Evolutionary conservation across 2,113 vertebrate genomes (phyloP), one percentile per base, ranked within the genome.

Genomic region (Nasalis larvatus): DNA sequence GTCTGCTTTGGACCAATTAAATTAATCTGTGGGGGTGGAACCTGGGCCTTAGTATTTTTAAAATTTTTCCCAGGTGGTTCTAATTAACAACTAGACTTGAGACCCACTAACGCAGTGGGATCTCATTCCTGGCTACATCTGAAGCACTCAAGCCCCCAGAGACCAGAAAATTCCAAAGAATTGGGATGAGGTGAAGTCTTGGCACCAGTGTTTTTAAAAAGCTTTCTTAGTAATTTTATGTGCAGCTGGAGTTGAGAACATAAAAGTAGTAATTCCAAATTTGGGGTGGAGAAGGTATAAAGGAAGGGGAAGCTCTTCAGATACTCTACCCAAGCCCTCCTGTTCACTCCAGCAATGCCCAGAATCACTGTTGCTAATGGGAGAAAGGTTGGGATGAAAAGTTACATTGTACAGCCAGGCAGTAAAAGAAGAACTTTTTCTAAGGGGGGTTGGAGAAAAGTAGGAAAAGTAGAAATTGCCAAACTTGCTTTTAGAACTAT

Each of bases 401-500:
- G 45, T 32, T 21, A 40, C 8, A 4, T 9, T 30, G 60, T 86
- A 74, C 56, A 68, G 16, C 37, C 17, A 58, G 60, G 42, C 16
- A 89, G 60, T 66, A 71, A 83, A 40, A 16, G 68, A 49, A 52
- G 52, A 49, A 49, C 8, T 42, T 58, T 63, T 83, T 66, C 47
- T 71, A n/a, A 69, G 20, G 58, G 54, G 54, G 40, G 35, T 0
- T 18, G 47, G 40, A 77, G 42, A 86, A 97, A 97, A 89, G 73
- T 12, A 96, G n/a, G 68, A 73, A 97, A 12, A 91, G 60, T 30
- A 78, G 80, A 80, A 93, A 93, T 27, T 68, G 35, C 71, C 94
- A 97, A n/a, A 80, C 30, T 95, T 95, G 69, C 76, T 90, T 97
- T 90, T 94, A 92, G 76, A 97, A 93, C 52, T 93, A 89, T 98